Evolutionary conservation across 2,888 invertebrate species (phyloP).

Genomic region (Pristionchus fissidentatus): DNA sequence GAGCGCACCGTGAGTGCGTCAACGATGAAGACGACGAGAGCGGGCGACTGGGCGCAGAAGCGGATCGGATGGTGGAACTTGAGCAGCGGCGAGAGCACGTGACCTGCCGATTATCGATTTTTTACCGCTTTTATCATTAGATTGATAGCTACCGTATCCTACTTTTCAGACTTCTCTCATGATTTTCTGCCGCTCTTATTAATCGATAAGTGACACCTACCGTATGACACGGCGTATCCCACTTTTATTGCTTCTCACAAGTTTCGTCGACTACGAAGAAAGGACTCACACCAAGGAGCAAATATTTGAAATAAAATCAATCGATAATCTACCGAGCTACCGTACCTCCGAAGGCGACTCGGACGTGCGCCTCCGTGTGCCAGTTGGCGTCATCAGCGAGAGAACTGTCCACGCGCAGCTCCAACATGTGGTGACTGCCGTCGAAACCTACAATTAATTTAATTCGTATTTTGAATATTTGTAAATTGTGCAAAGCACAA

Average conservation of each 20-base stretch:
- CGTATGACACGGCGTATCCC: background rate
- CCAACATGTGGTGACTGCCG: background rate
- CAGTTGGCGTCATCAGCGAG: background rate
- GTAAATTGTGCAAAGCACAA: no score
- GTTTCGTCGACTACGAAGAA: background rate
- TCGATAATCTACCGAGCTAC: background rate
- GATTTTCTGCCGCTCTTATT: no score
- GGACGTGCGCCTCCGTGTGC: background rate
- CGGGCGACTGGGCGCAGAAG: background rate
- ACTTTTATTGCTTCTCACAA: background rate
- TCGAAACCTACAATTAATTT: background rate
- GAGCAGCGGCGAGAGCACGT: background rate
- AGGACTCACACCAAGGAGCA: background rate
- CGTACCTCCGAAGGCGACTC: constrained; percentile 20
- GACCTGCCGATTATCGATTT: background rate
- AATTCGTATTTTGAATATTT: no score
- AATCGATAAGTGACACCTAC: no score
- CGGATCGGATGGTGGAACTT: background rate
- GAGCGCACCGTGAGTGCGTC: background rate
- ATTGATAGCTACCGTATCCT: background rate
- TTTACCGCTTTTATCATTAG: no score
- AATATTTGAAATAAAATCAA: no score
- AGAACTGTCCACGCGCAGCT: background rate
- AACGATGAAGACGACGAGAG: background rate
- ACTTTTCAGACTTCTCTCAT: no score